Conservation (phyloP, 2,797 vertebrate species). For the Gambelia wislizenii region DNA sequence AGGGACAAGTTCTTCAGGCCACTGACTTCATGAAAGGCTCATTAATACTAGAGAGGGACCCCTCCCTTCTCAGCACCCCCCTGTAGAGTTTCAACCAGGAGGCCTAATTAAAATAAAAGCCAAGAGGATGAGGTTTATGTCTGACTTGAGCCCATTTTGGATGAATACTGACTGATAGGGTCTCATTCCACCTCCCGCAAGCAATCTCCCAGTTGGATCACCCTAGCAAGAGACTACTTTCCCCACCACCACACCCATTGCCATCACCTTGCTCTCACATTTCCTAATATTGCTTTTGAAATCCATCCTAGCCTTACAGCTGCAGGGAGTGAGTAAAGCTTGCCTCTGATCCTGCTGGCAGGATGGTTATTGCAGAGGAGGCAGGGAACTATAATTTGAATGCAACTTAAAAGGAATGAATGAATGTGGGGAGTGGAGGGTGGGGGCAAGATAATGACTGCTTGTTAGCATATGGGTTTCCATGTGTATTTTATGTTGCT, state of each 20-base stretch:
- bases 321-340: not conserved
- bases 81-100: not conserved
- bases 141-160: conserved; percentile 3
- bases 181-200: not conserved
- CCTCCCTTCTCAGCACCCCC: not conserved
- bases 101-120: conserved; percentile 45
- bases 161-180: conserved; percentile 21
- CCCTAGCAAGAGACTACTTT: not conserved
- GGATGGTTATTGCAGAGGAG: not conserved
- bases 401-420: not conserved
- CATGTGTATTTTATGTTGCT: not conserved
- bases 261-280: conserved; percentile 10
- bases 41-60: conserved; percentile 7
- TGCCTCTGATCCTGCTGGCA: conserved; percentile 23
- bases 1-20: conserved; percentile 15
- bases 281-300: conserved; percentile 34
- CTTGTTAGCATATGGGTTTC: not conserved
- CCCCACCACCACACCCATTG: not conserved
- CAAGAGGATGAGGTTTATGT: conserved; percentile 10
- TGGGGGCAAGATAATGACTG: not conserved
- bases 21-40: conserved; percentile 31
- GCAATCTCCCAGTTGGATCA: not conserved
- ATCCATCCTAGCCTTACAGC: conserved; percentile 15
- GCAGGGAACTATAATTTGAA: not conserved
- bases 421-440: not conserved